A percentile compares a stretch with the other conserved stretches of the same genome.
Evolutionary conservation across 2,888 invertebrate species (phyloP).

Genomic region (Gerris lacustris): DNA sequence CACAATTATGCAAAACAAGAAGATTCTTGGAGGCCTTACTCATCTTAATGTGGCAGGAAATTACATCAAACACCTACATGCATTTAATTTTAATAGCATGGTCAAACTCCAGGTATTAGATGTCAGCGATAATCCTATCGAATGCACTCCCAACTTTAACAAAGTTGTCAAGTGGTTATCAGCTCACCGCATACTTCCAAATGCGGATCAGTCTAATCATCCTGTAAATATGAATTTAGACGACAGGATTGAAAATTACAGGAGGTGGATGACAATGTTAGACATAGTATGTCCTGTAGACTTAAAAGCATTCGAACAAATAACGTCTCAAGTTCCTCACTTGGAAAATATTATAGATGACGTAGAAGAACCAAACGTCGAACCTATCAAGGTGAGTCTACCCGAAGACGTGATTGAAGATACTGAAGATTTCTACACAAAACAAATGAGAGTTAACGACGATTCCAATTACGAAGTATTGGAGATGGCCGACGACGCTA

Average conservation of each 20-base stretch:
- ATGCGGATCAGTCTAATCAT: not conserved
- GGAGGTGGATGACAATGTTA: not conserved
- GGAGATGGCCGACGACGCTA: slow-evolving; percentile 10
- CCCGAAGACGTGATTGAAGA: not conserved
- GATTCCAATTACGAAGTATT: slow-evolving; percentile 2
- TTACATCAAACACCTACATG: slow-evolving; percentile 39
- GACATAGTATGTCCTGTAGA: not conserved
- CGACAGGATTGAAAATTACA: not conserved
- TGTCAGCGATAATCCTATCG: slow-evolving; percentile 52
- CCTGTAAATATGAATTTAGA: not conserved
- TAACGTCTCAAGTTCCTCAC: not conserved
- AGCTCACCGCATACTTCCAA: not conserved
- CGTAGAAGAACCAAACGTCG: not conserved
- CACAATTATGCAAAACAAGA: slow-evolving; percentile 41
- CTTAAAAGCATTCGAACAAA: not conserved
- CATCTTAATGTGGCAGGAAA: slow-evolving; percentile 48
- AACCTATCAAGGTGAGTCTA: not conserved
- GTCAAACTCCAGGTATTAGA: slow-evolving; percentile 40
- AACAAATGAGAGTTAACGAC: too few relatives aligned
- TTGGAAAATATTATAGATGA: not conserved
- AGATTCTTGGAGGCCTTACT: slow-evolving; percentile 43
- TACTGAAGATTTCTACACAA: not conserved
- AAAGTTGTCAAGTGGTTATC: slow-evolving; percentile 51
- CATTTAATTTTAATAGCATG: slow-evolving; percentile 27
- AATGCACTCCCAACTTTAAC: slow-evolving; percentile 55